A percentile compares a stretch with the other conserved stretches of the same genome.
Conservation (phyloP, 2,888 invertebrate genomes). For the Eupsilia transversa region DNA sequence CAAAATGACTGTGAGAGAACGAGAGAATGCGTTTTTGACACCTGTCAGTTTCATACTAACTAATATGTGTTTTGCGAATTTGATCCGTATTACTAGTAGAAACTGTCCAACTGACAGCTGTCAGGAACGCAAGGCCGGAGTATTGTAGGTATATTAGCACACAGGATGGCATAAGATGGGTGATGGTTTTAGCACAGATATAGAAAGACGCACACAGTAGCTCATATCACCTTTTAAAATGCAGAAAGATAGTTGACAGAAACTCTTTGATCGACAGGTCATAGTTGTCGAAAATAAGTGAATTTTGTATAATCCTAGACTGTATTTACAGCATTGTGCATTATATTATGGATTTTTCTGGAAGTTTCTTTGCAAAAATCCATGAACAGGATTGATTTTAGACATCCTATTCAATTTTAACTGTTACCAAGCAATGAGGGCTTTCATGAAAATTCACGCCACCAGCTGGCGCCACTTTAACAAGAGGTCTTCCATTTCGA, state of each 20-base stretch:
- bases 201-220: conserved; percentile 36
- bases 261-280: conserved; percentile 33
- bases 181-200: conserved; percentile 33
- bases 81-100: too few relatives aligned
- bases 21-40: not conserved
- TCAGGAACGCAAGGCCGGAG: too few relatives aligned
- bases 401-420: not conserved
- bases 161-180: conserved; percentile 40
- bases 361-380: not conserved
- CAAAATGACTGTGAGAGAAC: not conserved
- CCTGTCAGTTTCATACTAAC: not conserved
- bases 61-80: too few relatives aligned
- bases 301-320: not conserved
- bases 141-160: conserved; percentile 28
- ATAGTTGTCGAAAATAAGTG: not conserved
- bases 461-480: too few relatives aligned
- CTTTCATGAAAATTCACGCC: too few relatives aligned
- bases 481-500: too few relatives aligned
- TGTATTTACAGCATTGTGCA: not conserved
- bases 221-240: conserved; percentile 45
- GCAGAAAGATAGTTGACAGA: conserved; percentile 14
- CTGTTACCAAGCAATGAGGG: not conserved
- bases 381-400: not conserved
- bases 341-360: not conserved
- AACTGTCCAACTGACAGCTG: too few relatives aligned